Evolutionary conservation across 2,113 vertebrate species (phyloP).

Genomic region (Stercorarius parasiticus): DNA sequence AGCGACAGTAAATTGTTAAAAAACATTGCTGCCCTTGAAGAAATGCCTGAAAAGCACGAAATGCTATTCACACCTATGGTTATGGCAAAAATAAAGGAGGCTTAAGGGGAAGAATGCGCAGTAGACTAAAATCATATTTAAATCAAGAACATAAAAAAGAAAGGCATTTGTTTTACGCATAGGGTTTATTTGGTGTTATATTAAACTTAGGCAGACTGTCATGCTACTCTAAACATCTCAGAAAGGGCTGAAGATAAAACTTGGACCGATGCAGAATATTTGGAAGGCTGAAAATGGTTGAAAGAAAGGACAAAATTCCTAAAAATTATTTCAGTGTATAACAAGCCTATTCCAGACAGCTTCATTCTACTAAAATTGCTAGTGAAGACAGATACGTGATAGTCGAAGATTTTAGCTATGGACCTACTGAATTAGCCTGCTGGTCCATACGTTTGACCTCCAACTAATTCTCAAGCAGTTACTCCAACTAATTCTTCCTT

Average conservation of each 20-base stretch:
- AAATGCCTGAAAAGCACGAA: neutral
- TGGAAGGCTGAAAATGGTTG: neutral
- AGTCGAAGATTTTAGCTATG: neutral
- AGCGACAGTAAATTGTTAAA: neutral
- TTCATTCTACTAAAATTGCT: neutral
- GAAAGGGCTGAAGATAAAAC: neutral
- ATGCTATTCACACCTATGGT: fast-evolving
- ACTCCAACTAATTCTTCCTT: neutral
- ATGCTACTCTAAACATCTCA: neutral
- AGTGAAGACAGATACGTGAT: fast-evolving
- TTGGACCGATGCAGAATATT: neutral
- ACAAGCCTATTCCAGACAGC: neutral
- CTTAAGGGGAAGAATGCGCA: fast-evolving
- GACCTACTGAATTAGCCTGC: neutral
- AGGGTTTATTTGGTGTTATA: neutral
- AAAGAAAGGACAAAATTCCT: neutral
- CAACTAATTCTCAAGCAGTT: neutral
- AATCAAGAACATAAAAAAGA: neutral
- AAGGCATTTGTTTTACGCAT: neutral
- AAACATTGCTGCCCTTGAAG: neutral
- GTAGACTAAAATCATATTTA: neutral
- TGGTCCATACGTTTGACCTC: fast-evolving
- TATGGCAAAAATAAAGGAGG: neutral
- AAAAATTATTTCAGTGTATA: neutral
- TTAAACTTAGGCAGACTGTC: neutral